phyloP scores from a whole-genome alignment of 2,113 vertebrate genomes.

The Entelurus aequoreus region DNA sequence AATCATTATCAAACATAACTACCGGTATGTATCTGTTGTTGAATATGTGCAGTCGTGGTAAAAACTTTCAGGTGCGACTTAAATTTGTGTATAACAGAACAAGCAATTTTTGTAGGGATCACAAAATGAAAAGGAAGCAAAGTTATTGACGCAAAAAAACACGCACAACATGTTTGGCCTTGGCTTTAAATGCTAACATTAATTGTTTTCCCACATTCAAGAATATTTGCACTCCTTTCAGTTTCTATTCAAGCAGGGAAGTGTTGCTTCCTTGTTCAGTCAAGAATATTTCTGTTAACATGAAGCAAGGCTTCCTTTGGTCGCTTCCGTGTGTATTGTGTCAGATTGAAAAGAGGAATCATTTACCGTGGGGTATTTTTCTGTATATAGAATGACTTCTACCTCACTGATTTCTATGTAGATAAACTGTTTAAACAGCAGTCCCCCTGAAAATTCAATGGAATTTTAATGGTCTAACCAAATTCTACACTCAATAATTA shows the following conservation, averaged over 20 bases:
- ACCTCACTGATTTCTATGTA: neutral
- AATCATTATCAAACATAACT: too few relatives aligned
- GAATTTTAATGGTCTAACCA: neutral
- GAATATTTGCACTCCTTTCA: constrained; percentile 31
- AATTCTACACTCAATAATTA: neutral
- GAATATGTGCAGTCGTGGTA: too few relatives aligned
- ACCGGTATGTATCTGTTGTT: too few relatives aligned
- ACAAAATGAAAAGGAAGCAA: too few relatives aligned
- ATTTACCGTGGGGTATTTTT: constrained; percentile 14
- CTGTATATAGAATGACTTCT: neutral
- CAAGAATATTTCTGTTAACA: constrained; percentile 2
- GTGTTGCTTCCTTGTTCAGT: constrained; percentile 31
- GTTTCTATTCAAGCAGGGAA: constrained; percentile 28
- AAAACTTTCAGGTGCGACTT: too few relatives aligned
- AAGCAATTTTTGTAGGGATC: too few relatives aligned
- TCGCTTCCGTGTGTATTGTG: constrained; percentile 17
- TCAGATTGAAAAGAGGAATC: constrained; percentile 35
- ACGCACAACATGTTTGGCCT: too few relatives aligned
- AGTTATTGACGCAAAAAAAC: too few relatives aligned
- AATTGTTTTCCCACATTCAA: neutral
- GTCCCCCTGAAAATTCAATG: neutral
- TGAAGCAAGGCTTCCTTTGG: constrained; percentile 32
- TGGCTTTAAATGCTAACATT: too few relatives aligned
- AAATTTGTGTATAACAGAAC: too few relatives aligned
- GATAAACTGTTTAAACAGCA: neutral